A percentile compares a stretch with the other conserved stretches of the same genome.
Evolutionary conservation across 2,888 invertebrate genomes (phyloP).

Genomic region (Hypselothyrea guttata): DNA sequence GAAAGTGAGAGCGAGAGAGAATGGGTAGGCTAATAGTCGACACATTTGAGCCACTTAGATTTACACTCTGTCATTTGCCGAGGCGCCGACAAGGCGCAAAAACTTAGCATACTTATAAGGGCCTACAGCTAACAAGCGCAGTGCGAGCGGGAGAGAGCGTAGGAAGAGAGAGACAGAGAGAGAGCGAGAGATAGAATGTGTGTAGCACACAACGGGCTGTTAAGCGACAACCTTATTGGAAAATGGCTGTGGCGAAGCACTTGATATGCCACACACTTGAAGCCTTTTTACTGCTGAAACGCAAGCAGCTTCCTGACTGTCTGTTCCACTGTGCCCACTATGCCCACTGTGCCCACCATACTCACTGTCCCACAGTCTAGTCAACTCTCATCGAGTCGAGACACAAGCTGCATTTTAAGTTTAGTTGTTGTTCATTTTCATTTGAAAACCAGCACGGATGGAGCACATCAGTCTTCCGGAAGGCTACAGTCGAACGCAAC

Average conservation of each 20-base stretch:
- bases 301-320: slow-evolving; percentile 34
- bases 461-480: too few relatives aligned
- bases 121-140: slow-evolving; percentile 40
- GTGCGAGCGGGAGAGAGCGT: background rate
- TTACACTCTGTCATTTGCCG: slow-evolving; percentile 66
- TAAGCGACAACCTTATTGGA: slow-evolving; percentile 69
- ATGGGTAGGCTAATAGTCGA: slow-evolving; percentile 63
- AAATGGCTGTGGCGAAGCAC: slow-evolving; percentile 66
- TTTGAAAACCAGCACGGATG: too few relatives aligned
- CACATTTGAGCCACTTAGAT: slow-evolving; percentile 74
- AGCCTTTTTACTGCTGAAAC: slow-evolving; percentile 38
- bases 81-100: slow-evolving; percentile 68
- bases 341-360: background rate
- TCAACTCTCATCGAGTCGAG: slow-evolving; percentile 19
- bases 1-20: background rate
- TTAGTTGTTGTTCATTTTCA: slow-evolving; percentile 54
- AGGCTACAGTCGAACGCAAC: too few relatives aligned
- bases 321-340: background rate
- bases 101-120: slow-evolving; percentile 71
- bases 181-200: background rate
- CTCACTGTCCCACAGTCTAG: slow-evolving; percentile 3
- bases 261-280: slow-evolving; percentile 60
- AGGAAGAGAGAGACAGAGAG: background rate
- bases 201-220: slow-evolving; percentile 19
- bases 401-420: slow-evolving; percentile 12